Evolutionary conservation across 1,140 invertebrate species (phyloP).

Genomic region (Megalonaias nervosa): DNA sequence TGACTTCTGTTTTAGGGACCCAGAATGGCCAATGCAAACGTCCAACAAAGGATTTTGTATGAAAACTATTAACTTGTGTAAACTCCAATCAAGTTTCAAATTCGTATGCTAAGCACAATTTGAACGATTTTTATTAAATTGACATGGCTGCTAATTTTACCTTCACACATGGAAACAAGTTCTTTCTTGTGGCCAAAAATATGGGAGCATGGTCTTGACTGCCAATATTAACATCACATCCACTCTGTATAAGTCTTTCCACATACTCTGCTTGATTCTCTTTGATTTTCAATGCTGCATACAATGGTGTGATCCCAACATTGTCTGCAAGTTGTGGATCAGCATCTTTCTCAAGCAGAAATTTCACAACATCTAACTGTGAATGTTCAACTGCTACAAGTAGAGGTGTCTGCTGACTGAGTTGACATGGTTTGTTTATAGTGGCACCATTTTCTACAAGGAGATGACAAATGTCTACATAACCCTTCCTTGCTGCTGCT

Average conservation of each 20-base stretch:
- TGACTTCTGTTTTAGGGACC: too few relatives aligned
- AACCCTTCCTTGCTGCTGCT: constrained; percentile 41
- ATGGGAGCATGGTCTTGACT: constrained; percentile 62
- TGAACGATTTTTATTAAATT: too few relatives aligned
- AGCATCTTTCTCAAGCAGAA: constrained; percentile 40
- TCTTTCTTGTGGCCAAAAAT: constrained; percentile 54
- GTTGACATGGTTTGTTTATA: constrained; percentile 44
- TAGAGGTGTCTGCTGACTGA: constrained; percentile 48
- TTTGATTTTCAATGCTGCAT: constrained; percentile 49
- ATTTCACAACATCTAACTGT: constrained; percentile 34
- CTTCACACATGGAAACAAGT: constrained; percentile 48
- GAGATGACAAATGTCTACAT: constrained; percentile 39
- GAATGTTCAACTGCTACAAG: constrained; percentile 44
- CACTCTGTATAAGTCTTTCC: constrained; percentile 45
- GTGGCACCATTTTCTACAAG: constrained; percentile 46
- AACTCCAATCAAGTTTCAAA: too few relatives aligned
- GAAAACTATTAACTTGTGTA: too few relatives aligned
- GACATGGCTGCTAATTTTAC: constrained; percentile 17
- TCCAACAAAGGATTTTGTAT: too few relatives aligned
- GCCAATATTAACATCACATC: constrained; percentile 56
- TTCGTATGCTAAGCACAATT: too few relatives aligned
- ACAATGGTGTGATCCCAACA: constrained; percentile 59
- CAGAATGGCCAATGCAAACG: too few relatives aligned
- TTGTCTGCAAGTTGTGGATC: constrained; percentile 57
- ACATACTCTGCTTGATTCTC: constrained; percentile 34